Conservation (phyloP, 2,797 vertebrate species). For the Anguilla megastoma region DNA sequence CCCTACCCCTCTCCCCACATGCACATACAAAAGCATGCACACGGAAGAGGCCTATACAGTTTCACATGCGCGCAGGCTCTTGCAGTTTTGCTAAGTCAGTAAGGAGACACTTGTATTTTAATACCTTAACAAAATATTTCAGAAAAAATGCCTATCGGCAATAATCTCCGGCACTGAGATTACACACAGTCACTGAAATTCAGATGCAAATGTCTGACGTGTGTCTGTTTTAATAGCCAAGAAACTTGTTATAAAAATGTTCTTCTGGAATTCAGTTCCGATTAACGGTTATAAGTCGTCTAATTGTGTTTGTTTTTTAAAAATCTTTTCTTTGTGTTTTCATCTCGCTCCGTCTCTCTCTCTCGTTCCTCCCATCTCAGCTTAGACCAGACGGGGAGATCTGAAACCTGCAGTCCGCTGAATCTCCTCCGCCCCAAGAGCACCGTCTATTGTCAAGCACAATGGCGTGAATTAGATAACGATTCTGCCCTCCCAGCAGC, state of each 20-base stretch:
- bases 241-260: neutral
- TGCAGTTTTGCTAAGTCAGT: neutral
- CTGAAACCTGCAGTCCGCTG: neutral
- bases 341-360: neutral
- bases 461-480: constrained; percentile 63
- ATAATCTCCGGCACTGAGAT: neutral
- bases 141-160: neutral
- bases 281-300: neutral
- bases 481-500: constrained; percentile 62
- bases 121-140: neutral
- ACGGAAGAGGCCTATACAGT: neutral
- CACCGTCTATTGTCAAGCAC: constrained; percentile 66
- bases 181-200: neutral
- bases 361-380: neutral
- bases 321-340: neutral
- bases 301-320: neutral
- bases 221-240: neutral
- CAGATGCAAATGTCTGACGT: neutral
- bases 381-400: neutral
- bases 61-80: neutral
- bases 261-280: neutral
- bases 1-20: neutral
- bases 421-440: constrained; percentile 32
- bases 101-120: neutral
- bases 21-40: neutral